A percentile compares a stretch with the other conserved stretches of the same genome.
Evolutionary conservation across 1,140 invertebrate genomes (phyloP).

Genomic region (Hetaerina americana): DNA sequence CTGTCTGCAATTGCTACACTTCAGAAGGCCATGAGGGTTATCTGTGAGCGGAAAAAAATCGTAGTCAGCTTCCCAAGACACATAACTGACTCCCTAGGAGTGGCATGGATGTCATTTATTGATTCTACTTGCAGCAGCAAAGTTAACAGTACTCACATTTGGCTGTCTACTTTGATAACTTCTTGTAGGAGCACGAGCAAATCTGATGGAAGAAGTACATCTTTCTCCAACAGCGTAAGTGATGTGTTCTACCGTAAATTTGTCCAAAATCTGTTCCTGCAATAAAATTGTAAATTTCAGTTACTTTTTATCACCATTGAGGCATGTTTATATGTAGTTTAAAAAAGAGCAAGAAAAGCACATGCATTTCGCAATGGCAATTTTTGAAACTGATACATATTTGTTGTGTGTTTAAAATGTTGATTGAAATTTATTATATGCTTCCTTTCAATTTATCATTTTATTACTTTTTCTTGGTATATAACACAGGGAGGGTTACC

Average conservation of each 20-base stretch:
- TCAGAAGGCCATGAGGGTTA: slow-evolving; percentile 1
- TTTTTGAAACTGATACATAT: too few species aligned
- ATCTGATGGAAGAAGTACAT: slow-evolving; percentile 5
- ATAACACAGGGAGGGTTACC: too few species aligned
- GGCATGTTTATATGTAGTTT: too few species aligned
- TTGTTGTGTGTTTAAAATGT: too few species aligned
- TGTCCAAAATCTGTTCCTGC: not conserved
- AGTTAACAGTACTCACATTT: slow-evolving; percentile 4
- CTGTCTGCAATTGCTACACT: not conserved
- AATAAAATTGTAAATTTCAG: too few species aligned
- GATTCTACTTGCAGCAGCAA: slow-evolving; percentile 4
- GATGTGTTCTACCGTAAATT: not conserved
- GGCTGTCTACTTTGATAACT: slow-evolving; percentile 6
- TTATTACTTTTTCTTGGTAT: too few species aligned
- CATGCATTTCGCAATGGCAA: too few species aligned
- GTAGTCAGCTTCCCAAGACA: slow-evolving; percentile 2
- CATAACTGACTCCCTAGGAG: not conserved
- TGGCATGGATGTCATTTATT: not conserved
- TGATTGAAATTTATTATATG: too few species aligned
- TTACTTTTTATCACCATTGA: too few species aligned
- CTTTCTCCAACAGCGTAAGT: not conserved
- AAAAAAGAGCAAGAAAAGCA: too few species aligned
- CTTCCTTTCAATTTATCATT: too few species aligned
- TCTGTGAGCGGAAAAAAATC: slow-evolving; percentile 4
- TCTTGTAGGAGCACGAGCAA: slow-evolving; percentile 9